Base-by-base conservation (phyloP, 2,888 invertebrate genomes). In the Eristalis tenax region DNA sequence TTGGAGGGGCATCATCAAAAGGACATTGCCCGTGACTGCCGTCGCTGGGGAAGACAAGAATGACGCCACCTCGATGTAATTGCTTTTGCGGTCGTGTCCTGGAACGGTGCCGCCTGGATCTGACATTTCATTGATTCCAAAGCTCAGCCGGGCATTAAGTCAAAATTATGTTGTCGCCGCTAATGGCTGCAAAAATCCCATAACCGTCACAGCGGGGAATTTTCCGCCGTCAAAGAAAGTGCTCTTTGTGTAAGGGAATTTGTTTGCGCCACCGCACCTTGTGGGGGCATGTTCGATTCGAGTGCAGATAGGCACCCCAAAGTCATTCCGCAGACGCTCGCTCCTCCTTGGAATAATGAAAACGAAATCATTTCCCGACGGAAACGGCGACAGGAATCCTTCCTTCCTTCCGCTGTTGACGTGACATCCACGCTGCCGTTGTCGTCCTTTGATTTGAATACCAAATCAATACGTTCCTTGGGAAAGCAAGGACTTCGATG, bases 11-110 rank as follows among this genome's bases (percentile, higher is more conserved):
- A 38, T 38, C 38, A 38, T 38, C 38, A 38, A 38, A 38, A 38
- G 38, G 38, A 38, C 38, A 13, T 38, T 38, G 38, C 38, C 13
- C 38, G 13, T 13, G 38, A 38, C 38, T 38, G 13, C 10, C 32
- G 4, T 28, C 28, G 32, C 6, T 3, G 35, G 2, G 11, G 35
- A 11, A 38, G 35, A 10, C 50, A 18, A 18, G 50, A 35, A 32
- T 22, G 38, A 28, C 59, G 26, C 32, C 50, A 56, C 10, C 35
- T 18, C n/a, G 43, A 40, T 50, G 61, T 77, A 83, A 83, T 78
- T 83, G 56, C 43, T 43, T 79, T 75, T 83, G 78, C 40, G 57
- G 64, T 23, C 61, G 38, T 66, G 18, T 63, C n/a, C 57, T 15
- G 40, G 35, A 40, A 50, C 10, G 6, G 5, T 50, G 50, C 50